A percentile compares a stretch with the other conserved stretches of the same genome.
Conservation (phyloP, 2,113 vertebrate species). For the Silurus asotus region DNA sequence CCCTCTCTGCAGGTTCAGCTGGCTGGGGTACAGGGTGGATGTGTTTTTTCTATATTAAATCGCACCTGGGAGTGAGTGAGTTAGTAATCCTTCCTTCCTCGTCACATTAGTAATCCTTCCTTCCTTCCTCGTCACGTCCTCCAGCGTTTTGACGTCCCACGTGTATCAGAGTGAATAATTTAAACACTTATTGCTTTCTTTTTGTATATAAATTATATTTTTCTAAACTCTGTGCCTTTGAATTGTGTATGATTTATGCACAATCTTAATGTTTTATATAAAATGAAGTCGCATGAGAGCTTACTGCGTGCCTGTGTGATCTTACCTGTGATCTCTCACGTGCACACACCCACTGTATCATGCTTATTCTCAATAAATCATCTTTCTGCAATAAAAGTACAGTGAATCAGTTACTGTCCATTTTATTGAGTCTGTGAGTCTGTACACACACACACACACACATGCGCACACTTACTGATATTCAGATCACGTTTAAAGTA, state of each 20-base stretch:
- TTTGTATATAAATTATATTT: conserved; percentile 68
- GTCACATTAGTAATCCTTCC: too few species aligned
- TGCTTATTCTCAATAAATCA: conserved; percentile 26
- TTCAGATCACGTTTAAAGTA: background rate
- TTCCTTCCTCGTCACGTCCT: background rate
- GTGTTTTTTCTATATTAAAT: conserved; percentile 55
- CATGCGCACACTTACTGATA: background rate
- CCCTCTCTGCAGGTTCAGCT: conserved; percentile 2
- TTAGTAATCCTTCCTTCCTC: too few species aligned
- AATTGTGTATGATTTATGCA: conserved; percentile 60
- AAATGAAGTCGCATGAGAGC: background rate
- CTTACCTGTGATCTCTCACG: background rate
- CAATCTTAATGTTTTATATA: conserved; percentile 48
- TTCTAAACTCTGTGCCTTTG: conserved; percentile 63
- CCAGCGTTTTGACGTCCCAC: conserved; percentile 78
- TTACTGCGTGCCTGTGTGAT: background rate
- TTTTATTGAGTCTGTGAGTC: background rate
- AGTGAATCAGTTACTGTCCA: background rate
- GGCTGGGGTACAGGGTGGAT: conserved; percentile 37
- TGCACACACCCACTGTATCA: conserved; percentile 30
- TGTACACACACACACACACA: background rate
- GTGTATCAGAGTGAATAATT: conserved; percentile 78
- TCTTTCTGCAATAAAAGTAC: conserved; percentile 32
- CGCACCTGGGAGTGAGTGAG: background rate
- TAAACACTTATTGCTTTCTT: conserved; percentile 55